Percentiles rank a stretch among this genome's conserved stretches.
Evolutionary conservation across 2,888 invertebrate genomes (phyloP).

Genomic region (Eristalinus aeneus): DNA sequence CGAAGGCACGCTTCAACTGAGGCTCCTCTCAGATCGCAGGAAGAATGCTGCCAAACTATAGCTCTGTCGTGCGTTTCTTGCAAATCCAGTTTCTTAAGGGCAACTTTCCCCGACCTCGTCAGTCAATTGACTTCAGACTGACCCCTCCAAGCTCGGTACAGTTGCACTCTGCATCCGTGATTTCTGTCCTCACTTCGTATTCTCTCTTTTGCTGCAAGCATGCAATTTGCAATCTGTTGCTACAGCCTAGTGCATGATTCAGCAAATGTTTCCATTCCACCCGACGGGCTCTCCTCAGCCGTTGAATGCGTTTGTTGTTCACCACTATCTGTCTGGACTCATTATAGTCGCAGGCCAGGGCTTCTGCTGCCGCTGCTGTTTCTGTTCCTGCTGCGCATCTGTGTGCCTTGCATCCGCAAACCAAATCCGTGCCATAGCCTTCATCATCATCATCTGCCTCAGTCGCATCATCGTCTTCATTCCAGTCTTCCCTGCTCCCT

Average conservation of each 20-base stretch:
- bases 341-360: constrained; percentile 38
- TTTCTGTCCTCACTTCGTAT: constrained; percentile 2
- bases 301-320: constrained; percentile 13
- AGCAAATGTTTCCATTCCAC: constrained; percentile 45
- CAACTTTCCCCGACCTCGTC: neutral
- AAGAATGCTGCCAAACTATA: too few relatives aligned
- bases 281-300: neutral
- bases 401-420: constrained; percentile 23
- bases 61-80: too few relatives aligned
- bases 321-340: constrained; percentile 54
- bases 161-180: constrained; percentile 22
- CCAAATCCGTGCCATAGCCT: constrained; percentile 42
- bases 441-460: constrained; percentile 47
- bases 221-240: constrained; percentile 49
- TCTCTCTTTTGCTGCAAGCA: neutral
- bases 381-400: constrained; percentile 29
- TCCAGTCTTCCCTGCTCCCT: neutral
- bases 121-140: neutral
- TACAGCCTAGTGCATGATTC: constrained; percentile 28
- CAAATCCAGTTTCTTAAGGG: neutral
- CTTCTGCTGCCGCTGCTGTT: neutral
- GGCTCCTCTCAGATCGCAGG: too few relatives aligned
- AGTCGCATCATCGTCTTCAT: constrained; percentile 27
- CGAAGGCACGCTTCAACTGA: too few relatives aligned
- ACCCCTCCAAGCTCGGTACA: neutral